Evolutionary conservation across 2,797 vertebrate genomes (phyloP), one percentile per base, ranked within the genome.

Genomic region (Taeniopygia guttata): DNA sequence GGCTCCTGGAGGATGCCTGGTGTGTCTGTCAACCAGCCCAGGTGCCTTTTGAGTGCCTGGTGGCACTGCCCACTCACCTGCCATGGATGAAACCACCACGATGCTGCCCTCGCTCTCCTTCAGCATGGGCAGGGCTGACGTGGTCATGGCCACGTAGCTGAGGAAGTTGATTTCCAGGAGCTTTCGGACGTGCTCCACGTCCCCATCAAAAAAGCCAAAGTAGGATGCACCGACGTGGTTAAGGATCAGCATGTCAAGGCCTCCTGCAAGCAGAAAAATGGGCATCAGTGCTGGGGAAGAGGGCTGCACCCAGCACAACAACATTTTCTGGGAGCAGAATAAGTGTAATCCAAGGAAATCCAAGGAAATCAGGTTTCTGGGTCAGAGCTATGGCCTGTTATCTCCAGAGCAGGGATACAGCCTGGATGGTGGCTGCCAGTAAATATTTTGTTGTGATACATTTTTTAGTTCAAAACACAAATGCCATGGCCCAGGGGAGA

Each of bases 191-290:
- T 95, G 48, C 17, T 36, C 81, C 9, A 98, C 43, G 0, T 98
- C 96, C 7, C 90, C 90, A 0, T 95, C 62, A 29, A 98, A 98
- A 48, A 95, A 92, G 9, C 17, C n/a, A 4, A 98, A 62, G 69
- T 96, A 84, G 0, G 46, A 55, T 0, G 27, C 51, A 51, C 90
- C 93, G 1, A 98, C 68, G 6, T 98, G 98, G 59, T 98, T 98
- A 25, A 98, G 96, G 20, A 98, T 98, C 49, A 98, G 96, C 98
- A 98, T 98, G 96, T 98, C 98, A 3, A 98, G 85, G 59, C 97
- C 97, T 49, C 98, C 98, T 98, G 95, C 18, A 84, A 43, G 66
- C 91, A 90, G 83, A 85, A 34, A 45, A 81, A 59, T 16, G 26
- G 54, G 45, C 3, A 0, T 92, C 45, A 91, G 45, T 22, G 45